Percentiles rank a stretch among this genome's conserved stretches.
Evolutionary conservation across 2,888 invertebrate species (phyloP).

Genomic region (Aromia moschata): DNA sequence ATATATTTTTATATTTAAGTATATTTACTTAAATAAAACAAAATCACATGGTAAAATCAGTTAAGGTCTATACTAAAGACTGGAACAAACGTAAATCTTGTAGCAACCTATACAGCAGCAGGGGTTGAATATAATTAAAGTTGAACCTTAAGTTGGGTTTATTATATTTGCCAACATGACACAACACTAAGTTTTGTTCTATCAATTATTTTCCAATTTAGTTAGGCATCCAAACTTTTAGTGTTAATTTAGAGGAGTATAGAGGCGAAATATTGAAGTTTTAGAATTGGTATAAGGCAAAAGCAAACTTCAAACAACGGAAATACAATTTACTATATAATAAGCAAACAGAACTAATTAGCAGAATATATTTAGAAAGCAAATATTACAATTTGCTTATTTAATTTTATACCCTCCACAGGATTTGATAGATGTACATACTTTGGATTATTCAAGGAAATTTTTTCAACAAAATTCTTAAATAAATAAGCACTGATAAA

Average conservation of each 20-base stretch:
- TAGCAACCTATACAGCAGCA: too few relatives aligned
- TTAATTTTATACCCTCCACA: too few relatives aligned
- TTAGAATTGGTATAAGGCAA: not conserved
- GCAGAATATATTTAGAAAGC: constrained; percentile 1
- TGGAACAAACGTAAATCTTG: too few relatives aligned
- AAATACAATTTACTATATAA: constrained; percentile 2
- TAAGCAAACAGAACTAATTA: constrained; percentile 1
- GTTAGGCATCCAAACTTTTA: constrained; percentile 2
- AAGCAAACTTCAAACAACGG: constrained; percentile 3
- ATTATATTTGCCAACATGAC: constrained; percentile 2
- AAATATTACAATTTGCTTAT: not conserved
- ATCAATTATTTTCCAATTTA: constrained; percentile 4
- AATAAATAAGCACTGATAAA: too few relatives aligned
- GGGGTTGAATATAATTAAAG: not conserved
- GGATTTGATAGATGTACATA: too few relatives aligned
- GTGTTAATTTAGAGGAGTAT: constrained; percentile 2
- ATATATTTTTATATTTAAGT: too few relatives aligned
- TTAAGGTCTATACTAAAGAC: too few relatives aligned
- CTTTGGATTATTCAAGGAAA: too few relatives aligned
- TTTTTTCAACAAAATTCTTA: too few relatives aligned
- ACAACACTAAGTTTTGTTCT: not conserved
- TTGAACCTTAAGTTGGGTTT: not conserved
- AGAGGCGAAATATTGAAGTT: not conserved
- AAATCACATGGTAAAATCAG: too few relatives aligned
- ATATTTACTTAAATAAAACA: too few relatives aligned